These are phyloP conservation scores for Venustoraphidia nigricollis DNA, from an alignment of 2,888 invertebrate genomes.

Conservation along the genomic window DNA sequence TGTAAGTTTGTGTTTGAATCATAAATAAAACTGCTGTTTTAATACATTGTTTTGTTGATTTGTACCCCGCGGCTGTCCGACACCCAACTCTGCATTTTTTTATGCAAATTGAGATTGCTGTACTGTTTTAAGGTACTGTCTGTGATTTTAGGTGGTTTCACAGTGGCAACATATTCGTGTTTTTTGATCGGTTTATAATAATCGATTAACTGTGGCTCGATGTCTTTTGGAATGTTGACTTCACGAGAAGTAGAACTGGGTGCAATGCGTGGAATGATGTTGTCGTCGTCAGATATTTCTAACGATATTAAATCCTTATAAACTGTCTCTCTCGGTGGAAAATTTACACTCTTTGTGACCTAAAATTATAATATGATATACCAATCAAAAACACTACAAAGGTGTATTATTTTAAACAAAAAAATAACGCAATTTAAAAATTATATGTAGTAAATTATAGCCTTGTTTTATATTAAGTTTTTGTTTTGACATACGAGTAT, in stretches of 20 bases:
- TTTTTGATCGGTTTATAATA: not conserved
- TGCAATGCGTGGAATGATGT: not conserved
- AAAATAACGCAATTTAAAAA: no score
- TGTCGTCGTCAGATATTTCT: not conserved
- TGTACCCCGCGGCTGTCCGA: no score
- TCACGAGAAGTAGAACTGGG: not conserved
- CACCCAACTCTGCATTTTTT: not conserved
- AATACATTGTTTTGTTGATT: no score
- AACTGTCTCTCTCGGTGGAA: not conserved
- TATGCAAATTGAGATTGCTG: not conserved
- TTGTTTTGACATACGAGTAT: not conserved
- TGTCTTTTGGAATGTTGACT: not conserved
- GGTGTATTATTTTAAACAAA: no score
- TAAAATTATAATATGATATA: not conserved
- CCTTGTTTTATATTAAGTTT: no score
- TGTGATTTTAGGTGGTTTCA: not conserved
- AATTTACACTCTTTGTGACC: not conserved
- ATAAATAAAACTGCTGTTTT: no score
- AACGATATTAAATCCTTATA: slow-evolving; percentile 1
- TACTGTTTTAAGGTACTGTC: not conserved
- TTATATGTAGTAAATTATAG: no score
- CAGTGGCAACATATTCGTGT: not conserved
- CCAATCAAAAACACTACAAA: no score
- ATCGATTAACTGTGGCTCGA: not conserved
- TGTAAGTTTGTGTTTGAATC: no score